phyloP scores from a whole-genome alignment of 1,140 invertebrate species.

The Diachasmimorpha longicaudata region DNA sequence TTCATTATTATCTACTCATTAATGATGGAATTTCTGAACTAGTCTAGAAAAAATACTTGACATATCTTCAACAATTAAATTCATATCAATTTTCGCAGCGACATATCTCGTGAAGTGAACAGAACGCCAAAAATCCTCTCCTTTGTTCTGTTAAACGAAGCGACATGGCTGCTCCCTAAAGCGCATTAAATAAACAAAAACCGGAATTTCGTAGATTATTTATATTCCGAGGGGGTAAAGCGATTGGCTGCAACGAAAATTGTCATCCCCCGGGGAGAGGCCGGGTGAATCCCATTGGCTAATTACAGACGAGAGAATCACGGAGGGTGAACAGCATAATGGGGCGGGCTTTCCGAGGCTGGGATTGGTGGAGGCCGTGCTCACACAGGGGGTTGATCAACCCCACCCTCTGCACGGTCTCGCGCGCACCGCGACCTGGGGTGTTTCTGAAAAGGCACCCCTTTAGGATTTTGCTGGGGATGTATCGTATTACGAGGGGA shows the following conservation, averaged over 20 bases:
- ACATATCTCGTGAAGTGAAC: background rate
- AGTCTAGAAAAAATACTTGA: no score
- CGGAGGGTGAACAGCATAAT: constrained; percentile 42
- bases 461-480: constrained; percentile 27
- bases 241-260: background rate
- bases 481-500: constrained; percentile 22
- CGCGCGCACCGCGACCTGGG: constrained; percentile 15
- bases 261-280: background rate
- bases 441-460: background rate
- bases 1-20: no score
- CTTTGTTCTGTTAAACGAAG: background rate
- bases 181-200: background rate
- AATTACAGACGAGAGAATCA: constrained; percentile 11
- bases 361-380: constrained; percentile 43
- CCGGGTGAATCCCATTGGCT: constrained; percentile 20
- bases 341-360: constrained; percentile 45
- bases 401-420: constrained; percentile 16
- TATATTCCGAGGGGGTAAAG: background rate
- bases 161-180: background rate
- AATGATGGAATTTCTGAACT: no score
- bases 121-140: background rate
- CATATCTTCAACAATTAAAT: no score
- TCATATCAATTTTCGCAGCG: background rate
- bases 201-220: background rate
- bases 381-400: constrained; percentile 19